Evolutionary conservation across 2,888 invertebrate genomes (phyloP), one percentile per base, ranked within the genome.

Genomic region (Tromatobia lineatoria): DNA sequence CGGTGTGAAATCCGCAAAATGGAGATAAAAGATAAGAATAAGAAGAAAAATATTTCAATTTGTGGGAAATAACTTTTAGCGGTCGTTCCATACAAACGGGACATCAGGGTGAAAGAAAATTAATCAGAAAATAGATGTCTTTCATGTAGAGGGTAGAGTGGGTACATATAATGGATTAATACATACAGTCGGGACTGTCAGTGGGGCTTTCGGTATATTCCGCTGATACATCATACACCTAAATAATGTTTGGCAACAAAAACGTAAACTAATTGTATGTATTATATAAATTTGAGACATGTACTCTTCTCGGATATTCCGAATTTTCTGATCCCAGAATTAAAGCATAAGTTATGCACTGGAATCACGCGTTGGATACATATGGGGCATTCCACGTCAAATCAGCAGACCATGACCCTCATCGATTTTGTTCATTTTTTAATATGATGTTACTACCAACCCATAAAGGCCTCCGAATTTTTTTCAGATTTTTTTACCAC

Each of bases 1-100:
- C 3, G 34, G 71, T 66, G 57, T 2, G 2, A 29, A 29, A 29
- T 29, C 3, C 29, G 29, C 52, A n/a, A 52, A 15, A 59, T 23
- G 29, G 42, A 71, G 4, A 71, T 11, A 3, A 29, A 23, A 23
- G 20, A 15, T 18, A 15, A 18, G 23, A 66, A 3, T 2, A 47
- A 54, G 52, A 20, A 13, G 29, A 13, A 61, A 52, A 29, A 52
- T n/a, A 18, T 20, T 52, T 70, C 70, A 38, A 52, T 70, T 70
- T 34, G 18, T 20, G 6, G 38, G 45, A 34, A n/a, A 34, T 10
- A 59, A 57, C 23, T 57, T 25, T 25, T 57, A 25, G 23, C 25
- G 3, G 11, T 13, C 13, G 23, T 25, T 25, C 54, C 3, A 57
- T 25, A 10, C 11, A 57, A 13, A 25, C 0, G 23, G 13, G 23